phyloP scores from a whole-genome alignment of 2,888 invertebrate species.

The Ichneumoninae sp. region DNA sequence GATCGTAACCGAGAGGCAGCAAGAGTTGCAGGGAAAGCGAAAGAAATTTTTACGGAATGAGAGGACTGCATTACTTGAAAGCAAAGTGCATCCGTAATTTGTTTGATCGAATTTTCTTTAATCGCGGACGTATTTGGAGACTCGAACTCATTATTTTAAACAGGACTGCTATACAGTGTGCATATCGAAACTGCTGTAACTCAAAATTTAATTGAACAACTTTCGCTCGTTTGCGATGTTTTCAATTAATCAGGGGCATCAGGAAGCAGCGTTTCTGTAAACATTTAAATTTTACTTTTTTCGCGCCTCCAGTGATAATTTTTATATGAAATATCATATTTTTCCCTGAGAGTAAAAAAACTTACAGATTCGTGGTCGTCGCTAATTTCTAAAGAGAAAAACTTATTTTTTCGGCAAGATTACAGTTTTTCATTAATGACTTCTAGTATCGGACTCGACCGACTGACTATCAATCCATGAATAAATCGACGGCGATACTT shows the following conservation, averaged over 20 bases:
- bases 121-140: not conserved
- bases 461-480: not conserved
- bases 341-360: not conserved
- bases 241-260: not conserved
- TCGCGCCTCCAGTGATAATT: not conserved
- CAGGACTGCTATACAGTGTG: not conserved
- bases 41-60: not conserved
- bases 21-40: not conserved
- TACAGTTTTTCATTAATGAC: not conserved
- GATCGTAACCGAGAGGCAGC: not conserved
- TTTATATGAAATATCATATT: not conserved
- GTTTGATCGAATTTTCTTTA: not conserved
- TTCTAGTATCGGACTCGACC: not conserved
- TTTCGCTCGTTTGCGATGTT: not conserved
- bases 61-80: not conserved
- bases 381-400: not conserved
- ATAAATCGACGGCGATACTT: not conserved
- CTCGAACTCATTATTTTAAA: not conserved
- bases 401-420: not conserved
- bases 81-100: not conserved
- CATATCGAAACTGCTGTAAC: not conserved
- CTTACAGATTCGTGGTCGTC: not conserved
- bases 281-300: not conserved
- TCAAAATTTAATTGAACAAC: conserved; percentile 15
- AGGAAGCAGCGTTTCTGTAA: not conserved